A percentile compares a stretch with the other conserved stretches of the same genome.
These are phyloP conservation scores for Euclidia mi DNA, from an alignment of 2,888 invertebrate species.

Conservation along the genomic window DNA sequence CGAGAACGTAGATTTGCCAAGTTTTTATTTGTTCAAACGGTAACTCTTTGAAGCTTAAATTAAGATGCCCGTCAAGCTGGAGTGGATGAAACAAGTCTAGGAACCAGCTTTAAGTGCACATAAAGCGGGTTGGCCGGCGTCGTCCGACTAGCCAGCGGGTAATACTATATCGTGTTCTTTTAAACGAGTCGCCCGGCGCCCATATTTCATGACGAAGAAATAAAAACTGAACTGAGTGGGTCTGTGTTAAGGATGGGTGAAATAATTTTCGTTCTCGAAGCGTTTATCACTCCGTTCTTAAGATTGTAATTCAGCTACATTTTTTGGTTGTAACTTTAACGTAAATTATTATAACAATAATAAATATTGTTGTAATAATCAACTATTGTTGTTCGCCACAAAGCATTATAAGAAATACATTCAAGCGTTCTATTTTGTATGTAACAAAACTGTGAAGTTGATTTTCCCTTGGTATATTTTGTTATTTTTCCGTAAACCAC, in stretches of 20 bases:
- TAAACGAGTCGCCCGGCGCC: constrained; percentile 80
- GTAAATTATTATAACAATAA: too few relatives aligned
- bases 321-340: too few relatives aligned
- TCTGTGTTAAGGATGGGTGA: constrained; percentile 52
- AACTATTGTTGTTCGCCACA: too few relatives aligned
- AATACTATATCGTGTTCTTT: constrained; percentile 83
- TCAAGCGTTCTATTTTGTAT: too few relatives aligned
- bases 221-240: constrained; percentile 74
- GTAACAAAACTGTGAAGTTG: background rate
- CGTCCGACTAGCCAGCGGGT: constrained; percentile 74
- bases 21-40: constrained; percentile 68
- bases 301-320: constrained; percentile 7
- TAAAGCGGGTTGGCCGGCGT: constrained; percentile 79
- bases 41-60: constrained; percentile 75
- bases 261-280: constrained; percentile 59
- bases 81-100: constrained; percentile 82
- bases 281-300: constrained; percentile 37
- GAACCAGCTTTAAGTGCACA: constrained; percentile 83
- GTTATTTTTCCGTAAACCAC: constrained; percentile 37
- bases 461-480: constrained; percentile 17
- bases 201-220: constrained; percentile 78
- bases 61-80: constrained; percentile 83
- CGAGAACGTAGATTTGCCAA: constrained; percentile 41
- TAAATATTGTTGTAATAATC: too few relatives aligned
- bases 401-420: too few relatives aligned